Evolutionary conservation across 2,888 invertebrate species (phyloP), one percentile per base, ranked within the genome.

Genomic region (Melangyna quadrimaculata): DNA sequence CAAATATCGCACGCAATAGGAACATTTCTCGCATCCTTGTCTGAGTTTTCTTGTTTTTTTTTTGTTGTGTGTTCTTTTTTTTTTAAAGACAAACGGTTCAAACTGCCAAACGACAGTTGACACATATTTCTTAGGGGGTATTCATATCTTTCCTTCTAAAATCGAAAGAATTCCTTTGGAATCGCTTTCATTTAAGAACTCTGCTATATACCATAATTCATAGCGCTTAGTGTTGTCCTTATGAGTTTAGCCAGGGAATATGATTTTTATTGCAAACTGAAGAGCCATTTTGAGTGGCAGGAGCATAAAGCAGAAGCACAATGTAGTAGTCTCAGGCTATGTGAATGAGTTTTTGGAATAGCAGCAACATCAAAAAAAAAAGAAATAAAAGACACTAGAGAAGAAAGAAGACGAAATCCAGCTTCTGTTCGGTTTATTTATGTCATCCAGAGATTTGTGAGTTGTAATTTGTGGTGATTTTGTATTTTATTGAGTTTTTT

Each of bases 231-330:
- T 84, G 57, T 57, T 79, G 75, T 84, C 67, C 79, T 84, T 79
- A 79, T 72, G 79, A 84, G 79, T 72, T 84, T 67, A 79, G 67
- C 75, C 61, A 72, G 75, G 75, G 71, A 79, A 84, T 84, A 84
- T 84, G 84, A 84, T 79, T 84, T 84, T 84, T 84, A 84, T 84
- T 84, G 84, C 79, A 75, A 84, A 77, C 75, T 79, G 84, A 84
- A 75, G 83, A 67, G 79, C 59, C 29, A 32, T 10, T 53, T 57
- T 84, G 79, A 75, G 84, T 70, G 40, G 72, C 55, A 51, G 74
- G 51, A 73, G 51, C 14, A 53, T 59, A 43, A 40, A 75, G 43
- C 35, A 65, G 43, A 40, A 9, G 19, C 22, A 37, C 63, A 63
- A 63, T 63, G 22, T 63, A 40, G 43, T 43, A 40, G 43, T 43